Base-by-base conservation (phyloP, 2,888 invertebrate genomes). In the Drosophila demipolita region DNA sequence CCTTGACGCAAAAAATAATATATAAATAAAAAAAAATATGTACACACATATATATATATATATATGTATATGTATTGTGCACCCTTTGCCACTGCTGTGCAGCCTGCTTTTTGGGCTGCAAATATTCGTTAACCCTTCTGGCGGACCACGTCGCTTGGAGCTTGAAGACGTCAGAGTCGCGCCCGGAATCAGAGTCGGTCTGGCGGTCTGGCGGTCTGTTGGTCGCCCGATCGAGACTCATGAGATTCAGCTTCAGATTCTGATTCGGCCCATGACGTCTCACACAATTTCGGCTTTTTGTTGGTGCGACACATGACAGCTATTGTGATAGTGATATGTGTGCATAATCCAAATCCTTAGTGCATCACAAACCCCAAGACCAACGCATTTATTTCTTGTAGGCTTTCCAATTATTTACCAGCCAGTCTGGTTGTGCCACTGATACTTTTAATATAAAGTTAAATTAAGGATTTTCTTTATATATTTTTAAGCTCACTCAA, bases 291-390 rank as follows among this genome's bases (percentile, higher is more conserved):
- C 59, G 50, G 65, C 20, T 50, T 54, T 64, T 62, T 59, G 38
- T 45, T 57, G 53, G 57, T 49, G 60, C 65, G 57, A 80, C 65
- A 73, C 58, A 72, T 78, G 78, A 78, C 76, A 73, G 59, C 59
- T 36, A 73, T 80, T 78, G 80, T 78, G 68, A 50, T 58, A 63
- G 60, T 66, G 78, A 78, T 76, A 78, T 76, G 78, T 80, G 80
- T 80, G 63, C 53, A 57, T 66, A 80, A 78, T 80, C 42, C 68
- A 32, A 42, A 64, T 32, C 52, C 54, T 45, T 40, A 61, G 20
- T 49, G 38, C 29, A 48, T 23, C 35, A 36, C 17, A 17, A 17
- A 48, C n/a, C 59, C 42, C n/a, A n/a, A n/a, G 20, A 7, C 15
- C 49, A 38, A 15, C 26, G 32, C 9, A 33, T 9, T 20, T 26